Evolutionary conservation across 2,113 vertebrate species (phyloP).

Genomic region (Dissostichus mawsoni): DNA sequence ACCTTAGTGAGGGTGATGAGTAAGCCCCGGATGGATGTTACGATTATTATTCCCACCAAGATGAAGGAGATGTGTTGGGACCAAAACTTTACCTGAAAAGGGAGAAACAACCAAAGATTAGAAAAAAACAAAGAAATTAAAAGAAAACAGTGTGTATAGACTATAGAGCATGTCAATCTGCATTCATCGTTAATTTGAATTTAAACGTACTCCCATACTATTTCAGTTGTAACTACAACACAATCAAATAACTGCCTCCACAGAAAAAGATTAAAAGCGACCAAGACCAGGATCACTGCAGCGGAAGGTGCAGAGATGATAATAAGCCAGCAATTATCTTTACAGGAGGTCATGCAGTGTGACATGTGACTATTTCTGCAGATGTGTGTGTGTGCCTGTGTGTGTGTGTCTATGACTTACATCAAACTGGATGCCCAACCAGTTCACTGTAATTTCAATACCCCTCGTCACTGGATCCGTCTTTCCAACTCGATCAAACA

Average conservation of each 20-base stretch:
- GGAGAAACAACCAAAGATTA: constrained; percentile 14
- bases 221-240: background rate
- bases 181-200: background rate
- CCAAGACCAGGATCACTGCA: constrained; percentile 27
- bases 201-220: too few species aligned
- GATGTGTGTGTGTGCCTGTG: constrained; percentile 4
- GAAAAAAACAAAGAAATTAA: background rate
- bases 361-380: constrained; percentile 17
- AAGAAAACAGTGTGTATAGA: background rate
- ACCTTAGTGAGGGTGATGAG: constrained; percentile 99
- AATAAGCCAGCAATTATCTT: constrained; percentile 45
- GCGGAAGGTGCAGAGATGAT: constrained; percentile 26
- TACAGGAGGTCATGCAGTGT: constrained; percentile 25
- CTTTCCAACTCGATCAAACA: constrained; percentile 98
- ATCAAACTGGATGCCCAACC: constrained; percentile 98
- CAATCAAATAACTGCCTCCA: constrained; percentile 1
- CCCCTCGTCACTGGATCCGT: constrained; percentile 98
- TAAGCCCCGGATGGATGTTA: constrained; percentile 96
- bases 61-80: constrained; percentile 99
- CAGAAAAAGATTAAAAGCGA: constrained; percentile 8
- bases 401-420: constrained; percentile 81
- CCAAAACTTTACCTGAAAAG: constrained; percentile 97
- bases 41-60: constrained; percentile 98
- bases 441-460: constrained; percentile 99
- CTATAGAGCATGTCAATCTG: background rate